Evolutionary conservation across 2,797 vertebrate species (phyloP), one percentile per base, ranked within the genome.

Genomic region (Enteromius afrohamiltoni): DNA sequence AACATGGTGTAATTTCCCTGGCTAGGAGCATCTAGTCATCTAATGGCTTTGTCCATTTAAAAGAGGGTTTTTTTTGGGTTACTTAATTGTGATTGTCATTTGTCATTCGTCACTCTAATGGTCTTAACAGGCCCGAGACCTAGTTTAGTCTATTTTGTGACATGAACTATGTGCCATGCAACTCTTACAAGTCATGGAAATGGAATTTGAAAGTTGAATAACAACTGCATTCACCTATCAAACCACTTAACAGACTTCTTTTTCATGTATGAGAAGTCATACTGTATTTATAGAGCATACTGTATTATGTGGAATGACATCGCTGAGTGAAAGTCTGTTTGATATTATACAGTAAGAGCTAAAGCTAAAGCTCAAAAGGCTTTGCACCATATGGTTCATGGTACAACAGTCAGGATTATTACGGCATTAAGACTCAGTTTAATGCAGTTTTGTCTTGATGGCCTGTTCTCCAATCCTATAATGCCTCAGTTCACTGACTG

Each of bases 1-100:
- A 87, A 90, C 92, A 92, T 93, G 90, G 89, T 93, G 93, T 94
- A 92, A 94, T 94, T 91, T 92, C 90, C 83, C 89, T 42, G 67
- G 89, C 88, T 23, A 80, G 88, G 87, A 88, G 92, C 93, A 92
- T 93, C 91, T 92, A 90, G 90, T 93, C 89, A 92, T 87, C 90
- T 91, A 90, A 92, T 91, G 73, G 88, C 79, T 89, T 64, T 93
- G 42, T 31, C 49, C 88, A 90, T 93, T 92, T 93, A 93, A 88
- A 93, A 92, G 90, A 92, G 87, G 89, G 89, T 88, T 93, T 93
- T 31, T 91, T 92, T 91, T 58, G 9, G 23, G 21, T 80, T 71
- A 26, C 74, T 70, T 83, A 60, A 83, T 77, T 83, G 47, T 67
- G 53, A 82, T 85, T 65, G 77, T 64, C 58, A 65, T 76, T 83